These are phyloP conservation scores for Leucophenga montana DNA, from an alignment of 2,888 invertebrate genomes.

Conservation along the genomic window DNA sequence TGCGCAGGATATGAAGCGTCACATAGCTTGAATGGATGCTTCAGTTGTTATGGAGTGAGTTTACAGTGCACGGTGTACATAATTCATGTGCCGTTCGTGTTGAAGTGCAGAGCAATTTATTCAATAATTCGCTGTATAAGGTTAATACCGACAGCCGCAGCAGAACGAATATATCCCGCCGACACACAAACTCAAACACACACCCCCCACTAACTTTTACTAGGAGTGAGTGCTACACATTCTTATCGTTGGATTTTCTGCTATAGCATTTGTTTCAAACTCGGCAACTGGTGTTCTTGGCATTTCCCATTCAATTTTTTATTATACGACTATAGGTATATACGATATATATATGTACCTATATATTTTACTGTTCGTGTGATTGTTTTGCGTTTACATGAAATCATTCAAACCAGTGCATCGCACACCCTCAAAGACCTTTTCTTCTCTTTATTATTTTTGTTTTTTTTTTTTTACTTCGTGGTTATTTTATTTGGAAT, in stretches of 20 bases:
- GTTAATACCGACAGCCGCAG: conserved; percentile 38
- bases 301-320: too few species aligned
- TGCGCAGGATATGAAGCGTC: background rate
- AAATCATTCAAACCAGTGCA: background rate
- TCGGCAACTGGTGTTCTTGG: conserved; percentile 6
- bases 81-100: conserved; percentile 54
- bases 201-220: too few species aligned
- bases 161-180: background rate
- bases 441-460: too few species aligned
- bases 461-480: too few species aligned
- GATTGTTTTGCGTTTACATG: background rate
- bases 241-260: too few species aligned
- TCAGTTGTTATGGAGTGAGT: background rate
- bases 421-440: background rate
- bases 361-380: background rate
- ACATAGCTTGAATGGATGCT: background rate
- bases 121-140: conserved; percentile 58
- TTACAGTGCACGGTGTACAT: conserved; percentile 43
- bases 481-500: background rate
- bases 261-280: background rate
- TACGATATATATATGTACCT: too few species aligned
- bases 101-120: conserved; percentile 62
- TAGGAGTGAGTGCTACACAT: too few species aligned
- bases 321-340: too few species aligned
- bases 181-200: too few species aligned